Percentiles rank a stretch among this genome's conserved stretches.
These are phyloP conservation scores for Galendromus occidentalis DNA, from an alignment of 1,140 invertebrate genomes.

Conservation along the genomic window DNA sequence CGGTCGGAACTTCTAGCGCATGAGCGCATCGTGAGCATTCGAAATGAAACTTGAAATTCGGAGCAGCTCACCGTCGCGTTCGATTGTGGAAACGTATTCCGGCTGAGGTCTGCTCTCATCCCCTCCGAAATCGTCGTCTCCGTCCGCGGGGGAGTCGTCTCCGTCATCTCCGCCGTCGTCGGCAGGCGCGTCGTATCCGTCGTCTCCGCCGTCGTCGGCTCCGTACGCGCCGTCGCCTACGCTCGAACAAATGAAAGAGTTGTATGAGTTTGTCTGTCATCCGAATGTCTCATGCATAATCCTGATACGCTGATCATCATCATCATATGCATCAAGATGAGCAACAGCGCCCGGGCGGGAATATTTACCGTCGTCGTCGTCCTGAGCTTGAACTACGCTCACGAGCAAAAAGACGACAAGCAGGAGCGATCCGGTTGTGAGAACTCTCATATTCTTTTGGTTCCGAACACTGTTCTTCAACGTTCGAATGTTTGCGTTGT, in stretches of 20 bases:
- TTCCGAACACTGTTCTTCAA: background rate
- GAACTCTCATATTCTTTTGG: background rate
- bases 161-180: background rate
- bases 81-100: constrained; percentile 7
- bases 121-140: background rate
- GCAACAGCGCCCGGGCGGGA: too few relatives aligned
- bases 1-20: too few relatives aligned
- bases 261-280: background rate
- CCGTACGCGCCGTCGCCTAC: background rate
- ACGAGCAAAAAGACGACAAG: background rate
- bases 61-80: background rate
- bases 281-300: background rate
- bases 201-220: background rate
- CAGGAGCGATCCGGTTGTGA: background rate
- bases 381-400: background rate
- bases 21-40: too few relatives aligned
- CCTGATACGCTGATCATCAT: background rate
- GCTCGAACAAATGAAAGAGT: background rate
- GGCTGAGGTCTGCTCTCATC: constrained; percentile 5
- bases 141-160: background rate
- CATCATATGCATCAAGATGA: background rate
- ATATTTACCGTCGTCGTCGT: constrained; percentile 5
- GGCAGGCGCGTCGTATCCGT: background rate
- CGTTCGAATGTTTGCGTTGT: too few relatives aligned
- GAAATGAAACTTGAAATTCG: too few relatives aligned